Percentiles rank a stretch among this genome's conserved stretches.
Conservation (phyloP, 2,113 vertebrate species). For the Notechis scutatus region DNA sequence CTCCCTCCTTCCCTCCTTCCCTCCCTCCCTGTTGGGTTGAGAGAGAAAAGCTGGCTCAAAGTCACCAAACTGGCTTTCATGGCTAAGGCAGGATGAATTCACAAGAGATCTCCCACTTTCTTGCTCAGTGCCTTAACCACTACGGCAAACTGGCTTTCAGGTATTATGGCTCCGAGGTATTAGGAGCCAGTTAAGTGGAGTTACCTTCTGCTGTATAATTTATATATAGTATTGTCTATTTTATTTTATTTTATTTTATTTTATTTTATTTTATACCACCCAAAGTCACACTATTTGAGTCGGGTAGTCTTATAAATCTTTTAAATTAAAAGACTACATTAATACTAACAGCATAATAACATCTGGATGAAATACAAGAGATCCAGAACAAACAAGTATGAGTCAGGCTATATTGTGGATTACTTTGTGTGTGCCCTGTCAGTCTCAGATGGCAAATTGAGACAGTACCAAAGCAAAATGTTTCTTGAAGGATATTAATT, state of each 20-base stretch:
- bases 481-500: fast-evolving
- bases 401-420: neutral
- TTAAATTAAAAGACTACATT: neutral
- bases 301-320: neutral
- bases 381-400: neutral
- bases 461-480: slow-evolving; percentile 8
- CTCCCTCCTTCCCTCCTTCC: no score
- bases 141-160: neutral
- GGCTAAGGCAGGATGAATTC: no score
- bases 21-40: no score
- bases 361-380: neutral
- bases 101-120: no score
- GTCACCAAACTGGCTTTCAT: no score
- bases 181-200: neutral
- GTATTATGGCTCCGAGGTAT: neutral
- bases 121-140: neutral
- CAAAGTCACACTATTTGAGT: neutral
- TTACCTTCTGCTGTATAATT: neutral
- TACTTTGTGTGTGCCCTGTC: neutral
- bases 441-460: neutral
- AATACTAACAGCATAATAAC: neutral
- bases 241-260: no score
- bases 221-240: neutral
- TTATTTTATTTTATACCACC: neutral
- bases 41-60: no score